Conservation (phyloP, 2,113 vertebrate genomes). For the Penelope pileata region DNA sequence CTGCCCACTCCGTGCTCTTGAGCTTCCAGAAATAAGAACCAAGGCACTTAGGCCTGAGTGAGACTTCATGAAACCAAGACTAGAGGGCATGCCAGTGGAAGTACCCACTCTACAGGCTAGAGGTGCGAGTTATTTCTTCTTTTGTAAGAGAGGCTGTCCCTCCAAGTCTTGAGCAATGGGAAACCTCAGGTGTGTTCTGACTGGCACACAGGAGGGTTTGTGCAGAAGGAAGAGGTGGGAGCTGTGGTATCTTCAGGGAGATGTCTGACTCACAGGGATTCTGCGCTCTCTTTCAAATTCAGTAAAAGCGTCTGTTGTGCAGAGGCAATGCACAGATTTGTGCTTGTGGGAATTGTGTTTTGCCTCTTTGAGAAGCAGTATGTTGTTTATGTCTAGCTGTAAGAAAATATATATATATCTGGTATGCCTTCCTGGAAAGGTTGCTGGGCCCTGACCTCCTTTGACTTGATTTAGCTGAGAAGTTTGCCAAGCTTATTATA, state of each 20-base stretch:
- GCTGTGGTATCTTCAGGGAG: background rate
- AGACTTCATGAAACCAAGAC: background rate
- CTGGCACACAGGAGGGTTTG: background rate
- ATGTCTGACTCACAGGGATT: background rate
- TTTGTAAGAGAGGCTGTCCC: background rate
- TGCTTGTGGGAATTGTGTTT: background rate
- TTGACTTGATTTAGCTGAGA: constrained; percentile 21
- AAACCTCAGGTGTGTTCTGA: background rate
- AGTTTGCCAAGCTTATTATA: constrained; percentile 39
- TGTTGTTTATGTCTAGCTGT: background rate
- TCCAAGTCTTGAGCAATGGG: background rate
- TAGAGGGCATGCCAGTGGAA: background rate
- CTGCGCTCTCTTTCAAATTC: background rate
- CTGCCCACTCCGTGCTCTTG: background rate
- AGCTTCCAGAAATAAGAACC: background rate
- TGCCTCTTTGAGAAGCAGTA: background rate
- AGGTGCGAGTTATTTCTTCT: background rate
- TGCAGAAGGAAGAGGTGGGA: background rate
- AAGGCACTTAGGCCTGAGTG: rapidly evolving
- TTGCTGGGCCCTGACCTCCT: constrained; percentile 20
- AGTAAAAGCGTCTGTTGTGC: background rate
- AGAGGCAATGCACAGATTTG: background rate
- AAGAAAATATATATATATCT: background rate
- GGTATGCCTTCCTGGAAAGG: background rate
- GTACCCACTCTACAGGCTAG: background rate